Percentiles rank a stretch among this genome's conserved stretches.
Evolutionary conservation across 2,113 vertebrate genomes (phyloP).

Genomic region (Pycnonotus jocosus): DNA sequence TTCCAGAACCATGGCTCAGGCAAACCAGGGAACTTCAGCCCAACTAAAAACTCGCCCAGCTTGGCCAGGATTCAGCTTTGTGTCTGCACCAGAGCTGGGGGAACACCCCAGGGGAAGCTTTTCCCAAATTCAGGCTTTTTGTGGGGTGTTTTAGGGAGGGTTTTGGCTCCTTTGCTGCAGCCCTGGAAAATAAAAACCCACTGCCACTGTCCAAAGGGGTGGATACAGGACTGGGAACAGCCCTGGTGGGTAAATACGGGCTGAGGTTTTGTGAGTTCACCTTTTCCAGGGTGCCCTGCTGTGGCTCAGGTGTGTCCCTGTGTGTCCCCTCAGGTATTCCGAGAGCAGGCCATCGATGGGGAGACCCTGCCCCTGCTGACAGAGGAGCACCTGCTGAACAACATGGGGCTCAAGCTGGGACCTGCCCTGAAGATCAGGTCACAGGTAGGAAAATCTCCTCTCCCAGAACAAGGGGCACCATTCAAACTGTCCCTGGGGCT

Average conservation of each 20-base stretch:
- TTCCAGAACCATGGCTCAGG: background rate
- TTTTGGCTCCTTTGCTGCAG: background rate
- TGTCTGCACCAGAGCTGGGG: background rate
- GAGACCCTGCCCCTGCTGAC: conserved; percentile 95
- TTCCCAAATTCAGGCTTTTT: background rate
- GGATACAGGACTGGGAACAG: rapidly evolving
- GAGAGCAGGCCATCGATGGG: conserved; percentile 94
- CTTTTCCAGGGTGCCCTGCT: background rate
- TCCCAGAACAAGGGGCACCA: rapidly evolving
- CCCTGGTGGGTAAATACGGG: rapidly evolving
- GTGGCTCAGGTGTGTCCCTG: rapidly evolving
- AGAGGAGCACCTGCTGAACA: conserved; percentile 92
- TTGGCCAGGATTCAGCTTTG: background rate
- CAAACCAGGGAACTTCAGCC: background rate
- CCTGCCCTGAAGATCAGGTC: conserved; percentile 95
- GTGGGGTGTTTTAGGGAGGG: background rate
- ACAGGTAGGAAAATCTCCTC: conserved; percentile 76
- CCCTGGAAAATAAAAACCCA: background rate
- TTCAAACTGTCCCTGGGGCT: background rate
- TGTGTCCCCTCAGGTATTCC: conserved; percentile 82
- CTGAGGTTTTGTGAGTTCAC: rapidly evolving
- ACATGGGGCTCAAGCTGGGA: conserved; percentile 94
- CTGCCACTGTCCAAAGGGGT: background rate
- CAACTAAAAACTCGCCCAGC: background rate
- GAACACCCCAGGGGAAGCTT: background rate